Evolutionary conservation across 2,888 invertebrate species (phyloP), one percentile per base, ranked within the genome.

Genomic region (Lochmaea capreae): DNA sequence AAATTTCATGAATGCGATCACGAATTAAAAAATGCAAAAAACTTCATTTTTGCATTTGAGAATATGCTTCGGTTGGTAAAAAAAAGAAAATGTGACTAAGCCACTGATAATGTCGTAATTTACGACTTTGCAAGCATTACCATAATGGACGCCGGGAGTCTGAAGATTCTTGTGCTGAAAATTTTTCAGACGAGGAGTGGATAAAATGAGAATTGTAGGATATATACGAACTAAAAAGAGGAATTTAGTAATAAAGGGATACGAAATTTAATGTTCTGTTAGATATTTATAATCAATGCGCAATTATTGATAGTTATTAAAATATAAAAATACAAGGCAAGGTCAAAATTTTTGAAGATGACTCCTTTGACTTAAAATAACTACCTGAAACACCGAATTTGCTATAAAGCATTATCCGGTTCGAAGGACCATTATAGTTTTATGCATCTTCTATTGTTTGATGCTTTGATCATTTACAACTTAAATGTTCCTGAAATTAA

Each of bases 51-150:
- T 43, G 16, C 43, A 63, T 42, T 18, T 43, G 43, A 63, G 62
- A 63, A 63, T 63, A 43, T 63, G 62, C 62, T 43, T 10, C 42
- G 1, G 18, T 16, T 43, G 42, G 54, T 43, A 18, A 39, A 63
- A 16, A 43, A 65, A 65, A 65, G 46, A 65, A 71, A 71, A 61
- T 65, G 71, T 65, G 62, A 63, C 67, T 67, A 62, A 67, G 72
- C 67, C 72, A 72, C 62, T 67, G 67, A 52, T 62, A 72, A 63
- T 57, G 62, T 67, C 46, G 39, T 57, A 72, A 72, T 72, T 72
- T 67, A 72, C 43, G 67, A 54, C 71, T 72, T 62, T 62, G 49
- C 14, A 33, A 72, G 67, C 62, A 67, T 49, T 72, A 67, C 52
- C 67, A 67, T 72, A 72, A 72, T 72, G 72, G 57, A 72, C 57